Conservation (phyloP, 2,113 vertebrate genomes). For the Abramis brama region DNA sequence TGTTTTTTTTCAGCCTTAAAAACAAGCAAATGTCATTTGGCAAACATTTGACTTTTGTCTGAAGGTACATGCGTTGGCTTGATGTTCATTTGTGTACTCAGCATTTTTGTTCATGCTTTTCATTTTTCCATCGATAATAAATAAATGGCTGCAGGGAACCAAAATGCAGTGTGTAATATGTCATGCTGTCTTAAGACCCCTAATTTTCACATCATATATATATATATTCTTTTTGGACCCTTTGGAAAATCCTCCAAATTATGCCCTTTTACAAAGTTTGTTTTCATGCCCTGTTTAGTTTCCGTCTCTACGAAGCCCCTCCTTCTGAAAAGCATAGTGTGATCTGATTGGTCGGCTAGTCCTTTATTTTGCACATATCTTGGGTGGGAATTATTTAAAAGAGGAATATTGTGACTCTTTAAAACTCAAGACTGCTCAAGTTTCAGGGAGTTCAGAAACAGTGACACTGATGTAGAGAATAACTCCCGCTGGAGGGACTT, state of each 20-base stretch:
- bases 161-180: background rate
- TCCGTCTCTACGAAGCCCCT: too few species aligned
- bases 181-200: background rate
- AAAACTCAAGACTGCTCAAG: too few species aligned
- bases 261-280: too few species aligned
- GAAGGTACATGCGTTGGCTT: background rate
- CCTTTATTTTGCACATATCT: too few species aligned
- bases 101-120: background rate
- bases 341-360: too few species aligned
- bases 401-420: too few species aligned
- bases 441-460: too few species aligned
- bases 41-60: background rate
- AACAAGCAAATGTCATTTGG: background rate
- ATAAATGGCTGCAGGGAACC: background rate
- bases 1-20: background rate
- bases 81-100: background rate
- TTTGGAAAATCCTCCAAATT: background rate
- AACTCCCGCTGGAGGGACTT: too few species aligned
- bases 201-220: background rate
- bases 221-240: background rate
- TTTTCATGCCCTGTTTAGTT: too few species aligned
- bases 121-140: background rate
- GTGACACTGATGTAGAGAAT: too few species aligned
- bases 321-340: too few species aligned
- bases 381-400: too few species aligned